Evolutionary conservation across 2,888 invertebrate species (phyloP).

Genomic region (Linyphia triangularis): DNA sequence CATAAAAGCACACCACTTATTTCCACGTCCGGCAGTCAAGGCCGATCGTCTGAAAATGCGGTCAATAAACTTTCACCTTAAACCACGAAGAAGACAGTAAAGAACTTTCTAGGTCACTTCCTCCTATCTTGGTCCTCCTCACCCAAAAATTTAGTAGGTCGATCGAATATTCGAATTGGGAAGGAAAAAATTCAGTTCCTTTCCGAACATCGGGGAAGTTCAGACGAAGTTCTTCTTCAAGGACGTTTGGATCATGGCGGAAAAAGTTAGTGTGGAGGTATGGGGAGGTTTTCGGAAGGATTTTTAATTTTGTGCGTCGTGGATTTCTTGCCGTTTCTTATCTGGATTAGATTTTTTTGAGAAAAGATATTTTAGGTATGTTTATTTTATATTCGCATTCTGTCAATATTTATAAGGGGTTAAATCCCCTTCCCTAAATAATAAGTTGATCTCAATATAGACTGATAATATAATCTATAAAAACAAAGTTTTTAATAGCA

Average conservation of each 20-base stretch:
- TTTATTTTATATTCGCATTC: no score
- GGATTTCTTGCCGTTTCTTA: no score
- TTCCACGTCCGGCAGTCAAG: slow-evolving; percentile 1
- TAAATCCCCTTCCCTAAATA: no score
- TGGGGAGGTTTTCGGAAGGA: no score
- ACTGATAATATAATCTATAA: no score
- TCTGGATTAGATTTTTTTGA: no score
- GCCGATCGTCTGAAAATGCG: slow-evolving; percentile 29
- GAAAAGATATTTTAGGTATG: no score
- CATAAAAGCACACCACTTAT: neutral
- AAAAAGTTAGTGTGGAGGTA: neutral
- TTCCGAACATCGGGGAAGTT: no score
- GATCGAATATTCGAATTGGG: neutral
- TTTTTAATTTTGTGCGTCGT: no score
- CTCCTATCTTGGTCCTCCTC: neutral
- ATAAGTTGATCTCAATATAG: no score
- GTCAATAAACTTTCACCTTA: slow-evolving; percentile 53
- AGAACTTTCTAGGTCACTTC: neutral
- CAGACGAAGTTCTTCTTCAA: neutral
- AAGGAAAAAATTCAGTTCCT: neutral
- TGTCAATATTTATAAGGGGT: no score
- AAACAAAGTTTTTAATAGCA: no score
- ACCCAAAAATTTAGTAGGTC: neutral
- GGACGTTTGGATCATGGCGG: neutral
- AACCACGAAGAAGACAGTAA: neutral